These are phyloP conservation scores for Drosophila mettleri DNA, from an alignment of 2,888 invertebrate genomes.

Conservation along the genomic window DNA sequence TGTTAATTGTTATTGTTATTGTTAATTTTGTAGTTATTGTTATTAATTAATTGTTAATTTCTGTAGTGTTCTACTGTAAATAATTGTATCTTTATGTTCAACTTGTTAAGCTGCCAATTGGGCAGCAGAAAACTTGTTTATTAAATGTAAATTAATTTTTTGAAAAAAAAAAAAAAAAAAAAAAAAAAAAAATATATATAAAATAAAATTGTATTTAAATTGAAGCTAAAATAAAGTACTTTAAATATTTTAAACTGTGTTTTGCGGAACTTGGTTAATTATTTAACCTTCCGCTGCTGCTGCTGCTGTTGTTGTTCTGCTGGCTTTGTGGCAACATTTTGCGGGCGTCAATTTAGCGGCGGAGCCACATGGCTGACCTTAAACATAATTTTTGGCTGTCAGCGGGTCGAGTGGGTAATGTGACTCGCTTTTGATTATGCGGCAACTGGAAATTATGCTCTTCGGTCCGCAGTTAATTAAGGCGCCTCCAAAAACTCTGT, in stretches of 20 bases:
- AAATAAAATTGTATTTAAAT: not conserved
- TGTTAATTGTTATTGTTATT: too few relatives aligned
- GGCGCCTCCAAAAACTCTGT: conserved; percentile 35
- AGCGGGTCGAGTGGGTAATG: conserved; percentile 38
- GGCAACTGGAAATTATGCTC: conserved; percentile 55
- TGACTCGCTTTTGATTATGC: conserved; percentile 56
- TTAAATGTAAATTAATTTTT: too few relatives aligned
- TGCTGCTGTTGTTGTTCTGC: conserved; percentile 4
- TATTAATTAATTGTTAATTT: too few relatives aligned
- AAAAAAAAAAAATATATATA: not conserved
- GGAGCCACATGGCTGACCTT: conserved; percentile 53
- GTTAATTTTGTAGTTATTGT: too few relatives aligned
- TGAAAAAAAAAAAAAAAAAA: too few relatives aligned
- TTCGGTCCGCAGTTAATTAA: conserved; percentile 62
- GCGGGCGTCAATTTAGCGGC: conserved; percentile 23
- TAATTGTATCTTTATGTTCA: too few relatives aligned
- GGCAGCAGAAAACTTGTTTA: too few relatives aligned
- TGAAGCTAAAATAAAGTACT: not conserved
- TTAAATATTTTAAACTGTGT: conserved; percentile 4
- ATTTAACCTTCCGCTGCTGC: not conserved
- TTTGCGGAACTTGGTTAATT: conserved; percentile 19
- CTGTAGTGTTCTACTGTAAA: too few relatives aligned
- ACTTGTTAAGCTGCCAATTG: too few relatives aligned
- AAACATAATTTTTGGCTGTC: conserved; percentile 34
- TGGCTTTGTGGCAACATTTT: conserved; percentile 34